Evolutionary conservation across 2,888 invertebrate genomes (phyloP), one percentile per base, ranked within the genome.

Genomic region (Patella pellucida): DNA sequence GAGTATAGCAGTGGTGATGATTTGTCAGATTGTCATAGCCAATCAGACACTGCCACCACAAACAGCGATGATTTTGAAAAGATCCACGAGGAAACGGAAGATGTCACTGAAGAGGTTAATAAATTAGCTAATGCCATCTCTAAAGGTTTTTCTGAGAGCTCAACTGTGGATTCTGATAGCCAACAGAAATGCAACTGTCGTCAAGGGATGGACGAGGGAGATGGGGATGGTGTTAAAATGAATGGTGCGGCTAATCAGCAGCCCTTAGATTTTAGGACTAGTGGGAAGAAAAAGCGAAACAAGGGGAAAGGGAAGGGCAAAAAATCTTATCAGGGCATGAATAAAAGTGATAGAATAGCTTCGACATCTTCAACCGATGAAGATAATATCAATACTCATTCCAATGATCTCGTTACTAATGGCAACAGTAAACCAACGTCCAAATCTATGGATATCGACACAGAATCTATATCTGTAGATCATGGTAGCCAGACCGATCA

Each of bases 1-100:
- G 86, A 85, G 52, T 79, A 83, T 73, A 86, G 86, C 72, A 85
- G 85, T 69, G 83, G 85, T 69, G 83, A 84, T 52, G 71, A 72
- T 12, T 76, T 74, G n/a, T 79, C 82, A 68, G 23, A 75, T 12
- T 78, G 75, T 52, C 73, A 73, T 41, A 81, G 76, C 19, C 77
- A 80, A 31, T 80, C 81, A 1, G 84, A 85, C 76, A 83, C 83
- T 2, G 79, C 81, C 52, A 81, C 82, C 1, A 79, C 76, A 14
- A 41, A 41, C 41, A 82, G 83, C 68, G 86, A 85, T 51, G 78
- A 76, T 52, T 77, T 72, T 68, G 75, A 79, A 78, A 74, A 27
- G 74, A 72, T 71, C 50, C 62, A 41, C 15, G 73, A 78, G 51
- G 82, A 83, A 54, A 76, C 71, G 1, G 78, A 72, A 62, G 77